These are phyloP conservation scores for Leuciscus waleckii DNA, from an alignment of 2,797 vertebrate genomes.

Conservation along the genomic window DNA sequence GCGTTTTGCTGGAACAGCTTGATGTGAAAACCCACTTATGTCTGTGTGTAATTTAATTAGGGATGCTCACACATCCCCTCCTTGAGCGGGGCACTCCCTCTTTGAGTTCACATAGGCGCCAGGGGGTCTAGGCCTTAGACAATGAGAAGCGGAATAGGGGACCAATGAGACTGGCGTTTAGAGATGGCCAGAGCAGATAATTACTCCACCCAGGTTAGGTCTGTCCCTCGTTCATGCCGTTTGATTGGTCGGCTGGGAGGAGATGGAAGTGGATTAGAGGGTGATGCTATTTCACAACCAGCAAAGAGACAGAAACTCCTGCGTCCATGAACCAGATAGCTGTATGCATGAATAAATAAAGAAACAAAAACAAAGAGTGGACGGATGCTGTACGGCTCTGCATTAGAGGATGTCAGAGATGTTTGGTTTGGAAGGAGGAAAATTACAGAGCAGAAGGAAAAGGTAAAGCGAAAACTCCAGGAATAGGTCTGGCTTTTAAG, in stretches of 20 bases:
- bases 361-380: conserved; percentile 83
- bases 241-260: conserved; percentile 12
- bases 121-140: conserved; percentile 61
- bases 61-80: conserved; percentile 69
- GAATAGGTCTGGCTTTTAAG: conserved; percentile 5
- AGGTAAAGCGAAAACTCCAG: neutral
- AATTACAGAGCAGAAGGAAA: neutral
- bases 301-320: conserved; percentile 69
- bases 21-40: conserved; percentile 79
- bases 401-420: conserved; percentile 64
- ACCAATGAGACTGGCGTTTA: conserved; percentile 42
- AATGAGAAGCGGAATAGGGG: conserved; percentile 10
- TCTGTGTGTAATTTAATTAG: conserved; percentile 75
- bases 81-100: conserved; percentile 59
- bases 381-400: conserved; percentile 74
- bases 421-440: neutral
- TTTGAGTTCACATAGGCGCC: conserved; percentile 67
- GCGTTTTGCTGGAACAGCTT: conserved; percentile 73
- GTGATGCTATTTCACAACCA: conserved; percentile 77
- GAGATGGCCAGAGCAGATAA: conserved; percentile 8
- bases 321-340: conserved; percentile 75
- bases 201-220: conserved; percentile 3
- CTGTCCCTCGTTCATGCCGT: neutral
- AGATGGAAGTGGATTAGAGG: conserved; percentile 75
- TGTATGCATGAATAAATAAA: conserved; percentile 83